Percentiles rank a stretch among this genome's conserved stretches.
Conservation (phyloP, 1,140 invertebrate genomes). For the Camponotus vicinus region DNA sequence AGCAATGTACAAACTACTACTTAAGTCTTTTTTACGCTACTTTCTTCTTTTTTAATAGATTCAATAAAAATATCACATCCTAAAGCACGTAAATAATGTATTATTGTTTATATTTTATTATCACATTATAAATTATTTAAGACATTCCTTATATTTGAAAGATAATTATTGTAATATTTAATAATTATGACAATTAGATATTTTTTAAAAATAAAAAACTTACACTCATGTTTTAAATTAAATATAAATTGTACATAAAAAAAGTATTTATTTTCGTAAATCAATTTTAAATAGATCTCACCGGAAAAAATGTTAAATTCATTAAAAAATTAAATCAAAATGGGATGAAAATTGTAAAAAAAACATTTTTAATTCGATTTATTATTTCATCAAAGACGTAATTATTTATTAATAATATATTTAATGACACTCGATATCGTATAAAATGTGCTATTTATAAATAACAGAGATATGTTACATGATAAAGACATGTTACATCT, state of each 20-base stretch:
- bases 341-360: neutral
- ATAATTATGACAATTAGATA: neutral
- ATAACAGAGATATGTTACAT: neutral
- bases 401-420: neutral
- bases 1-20: slow-evolving; percentile 66
- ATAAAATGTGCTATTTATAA: neutral
- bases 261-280: neutral
- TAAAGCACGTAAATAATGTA: neutral
- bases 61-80: neutral
- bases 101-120: neutral
- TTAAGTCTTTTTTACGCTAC: slow-evolving; percentile 47
- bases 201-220: neutral
- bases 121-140: neutral
- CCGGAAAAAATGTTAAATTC: neutral
- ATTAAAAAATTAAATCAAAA: neutral
- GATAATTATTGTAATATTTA: neutral
- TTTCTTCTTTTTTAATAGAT: neutral
- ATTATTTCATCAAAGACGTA: neutral
- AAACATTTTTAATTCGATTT: neutral
- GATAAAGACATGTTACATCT: neutral
- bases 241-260: neutral
- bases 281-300: neutral
- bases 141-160: neutral
- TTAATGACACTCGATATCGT: neutral
- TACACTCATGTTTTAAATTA: neutral